Percentiles rank a stretch among this genome's conserved stretches.
These are phyloP conservation scores for Ictidomys tridecemlineatus DNA, from an alignment of 2,113 vertebrate genomes.

Conservation along the genomic window DNA sequence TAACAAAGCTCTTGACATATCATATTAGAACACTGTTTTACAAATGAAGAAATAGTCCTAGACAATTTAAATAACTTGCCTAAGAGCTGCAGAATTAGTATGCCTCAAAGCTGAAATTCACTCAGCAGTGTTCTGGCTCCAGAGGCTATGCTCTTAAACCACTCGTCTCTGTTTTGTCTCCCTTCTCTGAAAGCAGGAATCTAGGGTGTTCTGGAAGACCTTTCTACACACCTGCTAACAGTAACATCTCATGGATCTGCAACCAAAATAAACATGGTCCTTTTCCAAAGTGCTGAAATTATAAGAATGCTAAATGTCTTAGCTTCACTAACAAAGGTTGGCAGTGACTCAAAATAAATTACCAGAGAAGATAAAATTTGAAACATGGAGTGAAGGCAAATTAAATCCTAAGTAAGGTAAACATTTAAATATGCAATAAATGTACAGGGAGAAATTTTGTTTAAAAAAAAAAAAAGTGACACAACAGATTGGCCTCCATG, in stretches of 20 bases:
- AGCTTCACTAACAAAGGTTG: conserved; percentile 34
- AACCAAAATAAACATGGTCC: conserved; percentile 29
- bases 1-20: too few species aligned
- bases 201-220: neutral
- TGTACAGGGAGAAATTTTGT: neutral
- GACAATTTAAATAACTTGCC: neutral
- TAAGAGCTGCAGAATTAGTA: neutral
- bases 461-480: conserved; percentile 27
- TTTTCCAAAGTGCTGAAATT: conserved; percentile 51
- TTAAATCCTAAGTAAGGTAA: conserved; percentile 35
- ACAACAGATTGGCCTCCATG: neutral
- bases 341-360: conserved; percentile 33
- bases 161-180: neutral
- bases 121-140: neutral
- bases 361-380: conserved; percentile 11
- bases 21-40: neutral
- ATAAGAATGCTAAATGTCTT: conserved; percentile 17
- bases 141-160: neutral
- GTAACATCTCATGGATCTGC: neutral
- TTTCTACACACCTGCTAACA: neutral
- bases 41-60: neutral
- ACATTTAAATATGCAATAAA: neutral
- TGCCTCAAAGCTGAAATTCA: neutral
- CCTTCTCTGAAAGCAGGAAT: neutral
- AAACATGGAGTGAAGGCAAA: neutral